Conservation (phyloP, 2,797 vertebrate genomes). For the Onychomys arenicola region DNA sequence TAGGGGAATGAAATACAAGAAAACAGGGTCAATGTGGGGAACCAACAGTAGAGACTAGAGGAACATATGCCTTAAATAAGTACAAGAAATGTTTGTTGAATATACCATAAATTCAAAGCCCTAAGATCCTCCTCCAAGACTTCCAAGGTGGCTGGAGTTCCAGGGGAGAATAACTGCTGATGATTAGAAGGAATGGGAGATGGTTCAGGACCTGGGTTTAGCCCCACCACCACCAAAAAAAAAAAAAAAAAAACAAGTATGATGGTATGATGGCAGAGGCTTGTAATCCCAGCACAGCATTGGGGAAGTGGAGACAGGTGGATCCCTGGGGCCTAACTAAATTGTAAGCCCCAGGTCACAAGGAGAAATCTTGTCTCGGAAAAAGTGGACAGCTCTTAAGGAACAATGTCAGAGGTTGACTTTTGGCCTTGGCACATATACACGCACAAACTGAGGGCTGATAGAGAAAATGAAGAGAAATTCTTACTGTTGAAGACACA, state of each 20-base stretch:
- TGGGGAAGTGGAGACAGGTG: background rate
- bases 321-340: background rate
- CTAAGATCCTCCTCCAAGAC: background rate
- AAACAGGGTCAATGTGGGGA: background rate
- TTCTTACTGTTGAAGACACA: constrained; percentile 16
- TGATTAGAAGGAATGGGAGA: background rate
- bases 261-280: background rate
- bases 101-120: constrained; percentile 12
- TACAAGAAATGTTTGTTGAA: background rate
- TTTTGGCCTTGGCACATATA: background rate
- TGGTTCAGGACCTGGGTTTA: background rate
- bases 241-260: background rate
- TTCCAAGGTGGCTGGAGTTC: background rate
- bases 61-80: background rate
- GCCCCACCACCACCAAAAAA: background rate
- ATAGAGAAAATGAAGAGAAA: background rate
- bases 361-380: background rate
- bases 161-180: background rate
- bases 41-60: background rate
- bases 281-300: too few species aligned
- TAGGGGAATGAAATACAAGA: background rate
- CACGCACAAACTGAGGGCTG: background rate
- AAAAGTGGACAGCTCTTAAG: background rate
- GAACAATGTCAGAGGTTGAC: background rate
- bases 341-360: background rate